Evolutionary conservation across 2,888 invertebrate species (phyloP), one percentile per base, ranked within the genome.

Genomic region (Dasysyrphus tricinctus): DNA sequence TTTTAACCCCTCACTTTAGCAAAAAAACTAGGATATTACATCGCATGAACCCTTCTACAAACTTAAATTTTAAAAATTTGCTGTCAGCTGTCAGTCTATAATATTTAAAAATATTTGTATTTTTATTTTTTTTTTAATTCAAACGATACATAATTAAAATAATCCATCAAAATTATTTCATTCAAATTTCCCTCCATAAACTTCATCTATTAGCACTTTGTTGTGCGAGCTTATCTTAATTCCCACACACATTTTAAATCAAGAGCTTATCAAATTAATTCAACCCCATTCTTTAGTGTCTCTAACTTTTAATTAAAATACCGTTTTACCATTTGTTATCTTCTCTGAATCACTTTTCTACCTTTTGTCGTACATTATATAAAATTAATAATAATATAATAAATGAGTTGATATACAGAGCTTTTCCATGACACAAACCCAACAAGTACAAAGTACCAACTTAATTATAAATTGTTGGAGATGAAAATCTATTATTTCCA

Each of bases 401-500:
- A 63, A 12, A 12, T 37, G 3, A 59, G 37, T 59, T 37, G 32
- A n/a, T 32, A 14, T 24, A 29, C 0, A 7, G 3, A 61, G 24
- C 39, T 42, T 29, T 24, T 7, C n/a, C 61, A 34, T 34, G 24
- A 24, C 34, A 34, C 8, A 29, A 7, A 19, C 2, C 24, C 29
- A 9, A n/a, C 12, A 39, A 42, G 24, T 63, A 42, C 61, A 63
- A 63, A 63, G 42, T 63, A 63, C 29, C 42, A 63, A 42, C 42
- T 63, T 42, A 63, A 63, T 63, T 63, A 63, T 42, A 61, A 24
- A 24, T 24, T 42, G 14, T 14, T 61, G 5, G 5, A 63, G 61
- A 63, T 63, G 42, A 44, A 63, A 42, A 63, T 63, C 61, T 63
- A 63, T 63, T 63, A 42, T 44, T 61, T 42, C 61, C 24, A 61